Percentiles rank a stretch among this genome's conserved stretches.
Conservation (phyloP, 2,888 invertebrate species). For the Tetrapedia diversipes region DNA sequence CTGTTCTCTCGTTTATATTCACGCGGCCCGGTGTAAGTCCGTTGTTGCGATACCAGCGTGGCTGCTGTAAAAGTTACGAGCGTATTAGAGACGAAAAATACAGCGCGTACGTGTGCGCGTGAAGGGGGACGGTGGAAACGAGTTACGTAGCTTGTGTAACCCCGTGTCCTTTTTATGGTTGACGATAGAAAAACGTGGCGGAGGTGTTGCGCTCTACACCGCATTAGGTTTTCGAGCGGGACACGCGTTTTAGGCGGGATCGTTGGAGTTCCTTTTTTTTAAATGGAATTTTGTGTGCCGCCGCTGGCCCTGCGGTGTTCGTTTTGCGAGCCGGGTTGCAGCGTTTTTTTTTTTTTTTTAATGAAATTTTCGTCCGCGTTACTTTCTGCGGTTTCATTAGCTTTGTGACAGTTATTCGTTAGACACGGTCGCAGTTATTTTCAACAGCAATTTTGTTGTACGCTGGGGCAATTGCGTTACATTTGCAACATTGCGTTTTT, state of each 20-base stretch:
- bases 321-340: no score
- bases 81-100: constrained; percentile 6
- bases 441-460: no score
- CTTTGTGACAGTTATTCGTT: no score
- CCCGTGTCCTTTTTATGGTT: constrained; percentile 1
- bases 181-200: not conserved
- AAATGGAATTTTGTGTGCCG: not conserved
- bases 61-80: constrained; percentile 20
- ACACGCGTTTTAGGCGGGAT: no score
- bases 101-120: not conserved
- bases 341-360: not conserved
- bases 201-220: not conserved
- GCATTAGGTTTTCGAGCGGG: not conserved
- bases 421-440: no score
- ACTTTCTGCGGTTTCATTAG: not conserved
- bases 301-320: no score
- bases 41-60: constrained; percentile 26
- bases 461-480: no score
- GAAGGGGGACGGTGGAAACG: no score
- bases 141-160: constrained; percentile 16
- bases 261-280: not conserved
- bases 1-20: constrained; percentile 20
- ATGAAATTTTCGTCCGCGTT: not conserved
- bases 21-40: constrained; percentile 5
- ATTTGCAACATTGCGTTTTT: no score